Conservation (phyloP, 2,797 vertebrate genomes). For the Rousettus madagascariensis region DNA sequence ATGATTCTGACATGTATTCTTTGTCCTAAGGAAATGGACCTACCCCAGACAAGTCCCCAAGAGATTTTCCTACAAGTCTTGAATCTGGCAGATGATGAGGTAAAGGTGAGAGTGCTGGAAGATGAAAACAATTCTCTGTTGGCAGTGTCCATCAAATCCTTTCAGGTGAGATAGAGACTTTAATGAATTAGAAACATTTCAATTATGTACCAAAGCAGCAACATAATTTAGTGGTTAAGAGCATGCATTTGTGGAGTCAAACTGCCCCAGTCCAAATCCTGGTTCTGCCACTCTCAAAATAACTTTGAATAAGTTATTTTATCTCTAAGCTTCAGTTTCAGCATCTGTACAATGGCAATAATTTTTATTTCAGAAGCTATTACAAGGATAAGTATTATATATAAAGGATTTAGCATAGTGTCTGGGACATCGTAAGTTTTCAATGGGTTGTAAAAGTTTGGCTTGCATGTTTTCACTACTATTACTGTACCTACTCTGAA, state of each 20-base stretch:
- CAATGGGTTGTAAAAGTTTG: background rate
- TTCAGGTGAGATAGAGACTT: slow-evolving; percentile 85
- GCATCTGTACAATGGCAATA: background rate
- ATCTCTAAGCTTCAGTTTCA: background rate
- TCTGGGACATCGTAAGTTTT: background rate
- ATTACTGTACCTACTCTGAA: background rate
- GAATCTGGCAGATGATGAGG: slow-evolving; percentile 88
- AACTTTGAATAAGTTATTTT: background rate
- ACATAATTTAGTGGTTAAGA: background rate
- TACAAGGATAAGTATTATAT: background rate
- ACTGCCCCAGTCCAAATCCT: background rate
- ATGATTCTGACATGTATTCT: slow-evolving; percentile 31
- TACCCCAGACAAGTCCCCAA: slow-evolving; percentile 84
- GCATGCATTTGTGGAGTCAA: background rate
- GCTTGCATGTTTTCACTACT: background rate
- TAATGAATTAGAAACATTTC: slow-evolving; percentile 13
- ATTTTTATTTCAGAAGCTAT: background rate
- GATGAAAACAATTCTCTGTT: slow-evolving; percentile 76
- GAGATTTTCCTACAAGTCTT: slow-evolving; percentile 90
- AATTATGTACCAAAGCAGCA: background rate
- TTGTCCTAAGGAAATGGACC: slow-evolving; percentile 82
- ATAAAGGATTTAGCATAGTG: background rate
- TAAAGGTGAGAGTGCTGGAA: slow-evolving; percentile 82
- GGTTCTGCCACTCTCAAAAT: background rate
- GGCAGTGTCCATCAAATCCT: slow-evolving; percentile 81